A percentile compares a stretch with the other conserved stretches of the same genome.
These are phyloP conservation scores for Trigoniulus corallinus DNA, from an alignment of 1,140 invertebrate genomes.

Conservation along the genomic window DNA sequence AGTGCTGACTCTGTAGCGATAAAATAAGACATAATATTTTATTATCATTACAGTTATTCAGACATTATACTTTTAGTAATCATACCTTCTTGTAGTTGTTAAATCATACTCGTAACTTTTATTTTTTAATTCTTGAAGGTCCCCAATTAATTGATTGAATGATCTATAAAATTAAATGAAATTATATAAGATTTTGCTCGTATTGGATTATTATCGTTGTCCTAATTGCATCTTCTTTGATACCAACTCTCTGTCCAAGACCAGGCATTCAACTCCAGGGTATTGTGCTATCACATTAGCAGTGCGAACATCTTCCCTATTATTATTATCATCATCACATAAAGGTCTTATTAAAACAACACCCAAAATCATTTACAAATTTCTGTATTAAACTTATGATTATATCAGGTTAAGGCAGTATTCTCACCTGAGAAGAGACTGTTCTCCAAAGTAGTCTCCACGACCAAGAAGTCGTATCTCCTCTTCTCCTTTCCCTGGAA, in stretches of 20 bases:
- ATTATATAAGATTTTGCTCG: too few species aligned
- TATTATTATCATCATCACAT: too few species aligned
- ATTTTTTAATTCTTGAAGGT: slow-evolving; percentile 73
- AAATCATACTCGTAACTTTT: slow-evolving; percentile 62
- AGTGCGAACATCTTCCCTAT: slow-evolving; percentile 93
- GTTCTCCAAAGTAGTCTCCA: slow-evolving; percentile 95
- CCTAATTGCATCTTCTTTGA: background rate
- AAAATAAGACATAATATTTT: too few species aligned
- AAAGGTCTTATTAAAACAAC: too few species aligned
- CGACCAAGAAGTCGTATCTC: slow-evolving; percentile 72
- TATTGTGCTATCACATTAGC: slow-evolving; percentile 97
- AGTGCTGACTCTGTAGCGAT: background rate
- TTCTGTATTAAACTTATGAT: background rate
- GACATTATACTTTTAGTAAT: background rate
- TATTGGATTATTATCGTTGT: background rate
- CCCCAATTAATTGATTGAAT: slow-evolving; percentile 77
- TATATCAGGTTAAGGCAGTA: background rate
- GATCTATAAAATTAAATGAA: slow-evolving; percentile 33
- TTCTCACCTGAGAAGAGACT: slow-evolving; percentile 77
- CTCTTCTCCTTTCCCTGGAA: slow-evolving; percentile 38
- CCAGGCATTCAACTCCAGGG: slow-evolving; percentile 85
- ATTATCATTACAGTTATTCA: too few species aligned
- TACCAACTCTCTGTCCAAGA: slow-evolving; percentile 72
- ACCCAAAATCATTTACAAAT: too few species aligned
- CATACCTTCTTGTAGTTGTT: slow-evolving; percentile 21